These are phyloP conservation scores for Lycia hirtaria DNA, from an alignment of 2,888 invertebrate genomes.

Conservation along the genomic window DNA sequence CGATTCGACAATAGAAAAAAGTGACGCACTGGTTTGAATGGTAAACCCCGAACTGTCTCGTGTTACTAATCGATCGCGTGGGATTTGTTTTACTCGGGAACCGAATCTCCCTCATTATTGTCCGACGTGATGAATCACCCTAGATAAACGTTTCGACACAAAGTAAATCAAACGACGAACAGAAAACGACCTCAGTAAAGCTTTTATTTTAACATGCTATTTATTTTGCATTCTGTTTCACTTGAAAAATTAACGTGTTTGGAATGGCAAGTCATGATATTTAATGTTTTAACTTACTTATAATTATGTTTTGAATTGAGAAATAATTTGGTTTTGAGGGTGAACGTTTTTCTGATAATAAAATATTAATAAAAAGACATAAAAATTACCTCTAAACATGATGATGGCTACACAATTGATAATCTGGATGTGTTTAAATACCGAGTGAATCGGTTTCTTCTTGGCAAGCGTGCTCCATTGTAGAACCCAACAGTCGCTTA, in stretches of 20 bases:
- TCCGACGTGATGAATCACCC: constrained; percentile 77
- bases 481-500: too few species aligned
- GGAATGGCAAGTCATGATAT: constrained; percentile 55
- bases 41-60: constrained; percentile 64
- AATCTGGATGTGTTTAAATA: too few species aligned
- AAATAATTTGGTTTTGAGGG: neutral
- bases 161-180: constrained; percentile 70
- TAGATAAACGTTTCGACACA: constrained; percentile 74
- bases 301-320: constrained; percentile 5
- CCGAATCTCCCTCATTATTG: constrained; percentile 74
- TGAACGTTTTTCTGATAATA: too few species aligned
- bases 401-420: too few species aligned
- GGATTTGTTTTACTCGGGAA: constrained; percentile 75
- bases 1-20: constrained; percentile 10
- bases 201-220: constrained; percentile 63
- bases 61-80: constrained; percentile 76
- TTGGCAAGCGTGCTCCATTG: too few species aligned
- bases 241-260: constrained; percentile 44
- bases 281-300: constrained; percentile 48
- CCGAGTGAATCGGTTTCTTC: too few species aligned
- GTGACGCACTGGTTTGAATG: constrained; percentile 43
- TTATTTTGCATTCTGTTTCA: constrained; percentile 64
- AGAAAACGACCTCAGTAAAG: constrained; percentile 60
- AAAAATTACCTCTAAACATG: too few species aligned
- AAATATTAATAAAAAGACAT: too few species aligned